These are phyloP conservation scores for Agrotis clavis DNA, from an alignment of 2,888 invertebrate genomes.

Conservation along the genomic window DNA sequence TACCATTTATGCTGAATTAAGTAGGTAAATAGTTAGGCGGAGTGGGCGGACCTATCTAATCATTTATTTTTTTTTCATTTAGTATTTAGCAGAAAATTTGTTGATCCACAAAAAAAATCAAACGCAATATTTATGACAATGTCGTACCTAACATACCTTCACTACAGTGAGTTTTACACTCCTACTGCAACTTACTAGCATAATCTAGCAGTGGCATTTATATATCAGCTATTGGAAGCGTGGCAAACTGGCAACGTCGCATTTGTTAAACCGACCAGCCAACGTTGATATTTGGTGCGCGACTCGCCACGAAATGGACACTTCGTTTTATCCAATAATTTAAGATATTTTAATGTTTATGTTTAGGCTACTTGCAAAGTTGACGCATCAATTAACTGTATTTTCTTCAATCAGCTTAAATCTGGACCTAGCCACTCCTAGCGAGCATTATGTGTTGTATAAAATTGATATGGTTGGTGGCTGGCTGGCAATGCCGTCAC, in stretches of 20 bases:
- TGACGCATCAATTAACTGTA: slow-evolving; percentile 15
- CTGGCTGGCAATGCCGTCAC: slow-evolving; percentile 52
- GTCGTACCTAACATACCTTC: not conserved
- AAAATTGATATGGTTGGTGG: slow-evolving; percentile 56
- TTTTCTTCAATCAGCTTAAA: slow-evolving; percentile 27
- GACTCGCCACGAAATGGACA: slow-evolving; percentile 40
- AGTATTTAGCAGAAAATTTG: not conserved
- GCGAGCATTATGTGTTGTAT: slow-evolving; percentile 54
- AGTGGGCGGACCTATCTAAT: not conserved
- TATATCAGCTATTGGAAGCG: slow-evolving; percentile 47
- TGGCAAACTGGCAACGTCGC: slow-evolving; percentile 67
- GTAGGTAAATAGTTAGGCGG: not conserved
- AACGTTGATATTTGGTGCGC: slow-evolving; percentile 24
- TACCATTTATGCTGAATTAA: not conserved
- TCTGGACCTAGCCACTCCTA: slow-evolving; percentile 16
- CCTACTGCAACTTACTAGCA: slow-evolving; percentile 15
- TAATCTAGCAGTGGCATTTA: slow-evolving; percentile 23
- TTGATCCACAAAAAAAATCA: not conserved
- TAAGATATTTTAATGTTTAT: not conserved
- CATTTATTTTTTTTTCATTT: too few species aligned
- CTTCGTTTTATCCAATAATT: slow-evolving; percentile 12
- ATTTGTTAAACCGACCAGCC: slow-evolving; percentile 38
- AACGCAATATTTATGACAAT: not conserved
- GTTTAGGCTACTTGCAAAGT: slow-evolving; percentile 7
- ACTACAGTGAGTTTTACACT: slow-evolving; percentile 5